phyloP scores from a whole-genome alignment of 2,888 invertebrate species.

The Aspidiotus rigidus region DNA sequence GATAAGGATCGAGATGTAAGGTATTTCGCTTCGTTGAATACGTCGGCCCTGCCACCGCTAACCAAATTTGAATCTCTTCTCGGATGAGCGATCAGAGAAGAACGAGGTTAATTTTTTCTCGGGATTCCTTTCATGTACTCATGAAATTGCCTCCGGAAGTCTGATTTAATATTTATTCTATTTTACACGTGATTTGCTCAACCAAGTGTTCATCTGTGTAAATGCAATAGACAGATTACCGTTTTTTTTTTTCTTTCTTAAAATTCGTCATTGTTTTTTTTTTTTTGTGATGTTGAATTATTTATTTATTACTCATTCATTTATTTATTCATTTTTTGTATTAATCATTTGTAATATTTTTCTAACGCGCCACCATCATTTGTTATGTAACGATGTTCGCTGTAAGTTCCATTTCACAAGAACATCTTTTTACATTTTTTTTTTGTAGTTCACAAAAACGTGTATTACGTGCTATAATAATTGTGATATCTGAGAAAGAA shows the following conservation, averaged over 20 bases:
- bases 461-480: constrained; percentile 7
- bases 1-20: constrained; percentile 40
- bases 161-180: neutral
- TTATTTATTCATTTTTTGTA: constrained; percentile 15
- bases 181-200: constrained; percentile 27
- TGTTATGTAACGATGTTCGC: too few species aligned
- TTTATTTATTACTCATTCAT: constrained; percentile 6
- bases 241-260: neutral
- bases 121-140: neutral
- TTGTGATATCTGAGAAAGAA: constrained; percentile 18
- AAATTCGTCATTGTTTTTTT: neutral
- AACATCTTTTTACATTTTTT: constrained; percentile 14
- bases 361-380: neutral
- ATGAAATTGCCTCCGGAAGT: neutral
- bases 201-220: constrained; percentile 31
- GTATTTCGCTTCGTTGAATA: constrained; percentile 37
- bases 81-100: neutral
- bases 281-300: neutral
- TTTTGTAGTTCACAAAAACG: constrained; percentile 14
- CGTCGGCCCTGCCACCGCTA: constrained; percentile 22
- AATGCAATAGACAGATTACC: constrained; percentile 28
- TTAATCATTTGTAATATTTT: neutral
- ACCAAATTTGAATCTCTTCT: constrained; percentile 11
- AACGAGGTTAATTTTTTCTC: neutral
- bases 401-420: constrained; percentile 3